Percentiles rank a stretch among this genome's conserved stretches.
phyloP scores from a whole-genome alignment of 2,888 invertebrate species.

The Abrostola tripartita region DNA sequence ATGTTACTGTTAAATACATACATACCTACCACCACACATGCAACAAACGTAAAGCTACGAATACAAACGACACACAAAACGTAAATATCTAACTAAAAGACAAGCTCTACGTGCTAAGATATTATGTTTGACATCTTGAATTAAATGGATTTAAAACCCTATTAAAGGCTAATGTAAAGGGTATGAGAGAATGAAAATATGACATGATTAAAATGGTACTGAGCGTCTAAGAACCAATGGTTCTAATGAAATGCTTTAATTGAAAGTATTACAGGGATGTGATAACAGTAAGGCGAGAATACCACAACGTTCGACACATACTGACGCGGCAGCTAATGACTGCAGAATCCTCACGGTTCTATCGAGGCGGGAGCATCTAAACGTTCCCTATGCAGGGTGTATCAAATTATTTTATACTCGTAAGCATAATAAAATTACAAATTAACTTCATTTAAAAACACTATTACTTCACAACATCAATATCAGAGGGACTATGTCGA shows the following conservation, averaged over 20 bases:
- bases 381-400: conserved; percentile 81
- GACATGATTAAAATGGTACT: conserved; percentile 67
- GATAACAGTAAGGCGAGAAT: conserved; percentile 72
- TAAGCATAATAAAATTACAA: conserved; percentile 78
- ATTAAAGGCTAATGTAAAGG: conserved; percentile 67
- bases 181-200: conserved; percentile 68
- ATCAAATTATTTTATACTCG: conserved; percentile 69
- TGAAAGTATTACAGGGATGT: conserved; percentile 64
- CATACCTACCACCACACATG: conserved; percentile 76
- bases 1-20: conserved; percentile 58
- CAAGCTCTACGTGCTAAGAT: conserved; percentile 75
- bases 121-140: conserved; percentile 58
- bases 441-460: conserved; percentile 71
- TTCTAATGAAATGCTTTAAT: conserved; percentile 47
- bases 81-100: conserved; percentile 71
- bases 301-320: conserved; percentile 78
- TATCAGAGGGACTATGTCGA: conserved; percentile 84
- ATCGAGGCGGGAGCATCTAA: conserved; percentile 84
- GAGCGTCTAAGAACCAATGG: conserved; percentile 67
- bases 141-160: conserved; percentile 69
- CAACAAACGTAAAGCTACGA: conserved; percentile 71
- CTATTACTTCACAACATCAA: conserved; percentile 86
- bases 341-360: conserved; percentile 80
- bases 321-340: conserved; percentile 78
- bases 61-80: conserved; percentile 67